These are phyloP conservation scores for Tiliacea aurago DNA, from an alignment of 2,888 invertebrate species.

Conservation along the genomic window DNA sequence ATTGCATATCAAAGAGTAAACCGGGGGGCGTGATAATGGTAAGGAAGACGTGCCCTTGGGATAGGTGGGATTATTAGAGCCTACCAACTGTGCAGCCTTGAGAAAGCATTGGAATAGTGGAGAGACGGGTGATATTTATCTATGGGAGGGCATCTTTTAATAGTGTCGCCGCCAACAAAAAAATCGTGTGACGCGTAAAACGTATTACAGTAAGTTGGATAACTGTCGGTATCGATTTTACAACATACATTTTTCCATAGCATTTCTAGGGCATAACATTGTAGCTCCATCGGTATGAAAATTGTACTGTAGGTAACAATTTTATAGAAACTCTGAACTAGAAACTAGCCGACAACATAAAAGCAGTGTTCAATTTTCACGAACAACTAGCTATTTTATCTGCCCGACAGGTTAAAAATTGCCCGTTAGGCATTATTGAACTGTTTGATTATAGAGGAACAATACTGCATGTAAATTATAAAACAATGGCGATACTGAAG, in stretches of 20 bases:
- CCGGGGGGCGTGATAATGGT: too few species aligned
- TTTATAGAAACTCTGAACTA: constrained; percentile 79
- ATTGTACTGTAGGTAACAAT: constrained; percentile 74
- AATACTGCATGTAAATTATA: constrained; percentile 32
- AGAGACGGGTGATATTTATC: too few species aligned
- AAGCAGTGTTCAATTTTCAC: constrained; percentile 75
- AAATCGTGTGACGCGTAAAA: constrained; percentile 7
- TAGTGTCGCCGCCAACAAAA: too few species aligned
- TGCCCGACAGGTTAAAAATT: constrained; percentile 60
- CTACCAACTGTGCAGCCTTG: too few species aligned
- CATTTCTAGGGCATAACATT: constrained; percentile 57
- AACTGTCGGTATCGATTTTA: constrained; percentile 27
- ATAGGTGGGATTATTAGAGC: too few species aligned
- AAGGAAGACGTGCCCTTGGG: too few species aligned
- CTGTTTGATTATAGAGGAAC: constrained; percentile 39
- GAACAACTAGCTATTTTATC: constrained; percentile 71
- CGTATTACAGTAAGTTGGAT: neutral
- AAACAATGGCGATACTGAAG: constrained; percentile 14
- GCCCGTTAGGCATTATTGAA: constrained; percentile 49
- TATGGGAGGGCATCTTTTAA: too few species aligned
- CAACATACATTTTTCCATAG: constrained; percentile 26
- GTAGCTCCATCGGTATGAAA: constrained; percentile 64
- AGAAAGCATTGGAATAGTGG: too few species aligned
- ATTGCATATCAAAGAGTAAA: too few species aligned
- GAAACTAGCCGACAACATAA: constrained; percentile 70